Evolutionary conservation across 1,140 invertebrate genomes (phyloP).

Genomic region (Procambarus clarkii): DNA sequence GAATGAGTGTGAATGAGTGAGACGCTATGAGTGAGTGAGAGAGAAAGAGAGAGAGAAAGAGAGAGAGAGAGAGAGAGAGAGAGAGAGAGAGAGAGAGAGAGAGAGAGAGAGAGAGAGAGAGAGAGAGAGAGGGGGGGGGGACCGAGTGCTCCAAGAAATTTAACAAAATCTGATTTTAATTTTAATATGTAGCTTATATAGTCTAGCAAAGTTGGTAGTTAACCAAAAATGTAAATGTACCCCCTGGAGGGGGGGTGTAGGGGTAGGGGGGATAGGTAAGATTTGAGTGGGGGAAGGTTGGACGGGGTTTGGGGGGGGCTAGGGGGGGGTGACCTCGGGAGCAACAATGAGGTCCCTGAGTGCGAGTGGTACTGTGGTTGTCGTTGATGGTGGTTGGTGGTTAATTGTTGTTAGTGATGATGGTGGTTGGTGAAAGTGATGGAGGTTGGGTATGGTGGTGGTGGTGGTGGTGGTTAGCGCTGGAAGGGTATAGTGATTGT

Average conservation of each 20-base stretch:
- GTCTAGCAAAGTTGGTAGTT: background rate
- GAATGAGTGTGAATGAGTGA: too few relatives aligned
- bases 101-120: background rate
- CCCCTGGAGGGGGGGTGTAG: background rate
- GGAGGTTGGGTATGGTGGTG: background rate
- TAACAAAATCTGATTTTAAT: too few relatives aligned
- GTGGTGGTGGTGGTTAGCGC: background rate
- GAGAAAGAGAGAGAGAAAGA: background rate
- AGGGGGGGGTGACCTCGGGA: too few relatives aligned
- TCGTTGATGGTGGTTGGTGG: background rate
- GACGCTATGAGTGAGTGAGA: too few relatives aligned
- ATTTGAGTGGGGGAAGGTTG: background rate
- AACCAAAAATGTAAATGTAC: background rate
- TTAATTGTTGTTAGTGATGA: too few relatives aligned
- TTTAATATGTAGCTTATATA: too few relatives aligned
- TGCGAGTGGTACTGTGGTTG: background rate
- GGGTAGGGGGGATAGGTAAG: background rate
- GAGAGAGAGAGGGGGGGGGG: too few relatives aligned
- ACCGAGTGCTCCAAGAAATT: background rate
- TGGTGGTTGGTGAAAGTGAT: too few relatives aligned
- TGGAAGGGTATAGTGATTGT: too few relatives aligned
- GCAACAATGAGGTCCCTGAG: too few relatives aligned
- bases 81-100: background rate
- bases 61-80: background rate
- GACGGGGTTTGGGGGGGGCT: background rate